Base-by-base conservation (phyloP, 2,888 invertebrate genomes). In the Calameuta pallipes region DNA sequence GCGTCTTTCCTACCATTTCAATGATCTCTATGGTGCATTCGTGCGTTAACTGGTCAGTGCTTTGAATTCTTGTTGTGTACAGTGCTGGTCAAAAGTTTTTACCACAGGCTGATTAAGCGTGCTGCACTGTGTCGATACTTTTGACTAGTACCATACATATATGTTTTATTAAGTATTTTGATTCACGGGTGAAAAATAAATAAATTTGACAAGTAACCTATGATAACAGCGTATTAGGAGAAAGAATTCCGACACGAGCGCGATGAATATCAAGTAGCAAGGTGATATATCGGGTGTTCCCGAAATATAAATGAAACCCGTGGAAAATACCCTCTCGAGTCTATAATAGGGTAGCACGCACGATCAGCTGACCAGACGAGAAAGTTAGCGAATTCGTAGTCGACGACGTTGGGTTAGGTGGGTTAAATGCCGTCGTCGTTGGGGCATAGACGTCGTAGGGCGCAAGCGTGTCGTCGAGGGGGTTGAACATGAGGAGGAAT, bases 331-430 rank as follows among this genome's bases (percentile, higher is more conserved):
- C 23, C 9, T 56, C 2, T 56, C 2, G 6, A 56, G 56, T 23
- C 56, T 56, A 56, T 71, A 71, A 71, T 31, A 31, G 71, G 34
- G 12, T 23, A 34, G 9, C 71, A 71, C 71, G 71, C 71, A 71
- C 31, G 71, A 71, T 71, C 71, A 71, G 71, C 71, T 71, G 71
- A 71, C 71, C 71, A 34, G 71, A 34, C 71, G 31, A 11, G 71
- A 31, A 71, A 31, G 13, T 71, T 31, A 12, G 31, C 11, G 71
- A 56, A 13, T 71, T 31, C 71, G 71, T 33, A 12, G 71, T 31
- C 71, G 34, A 23, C 71, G 34, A 23, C 31, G 71, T 34, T 23
- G 71, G 33, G 71, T 71, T 34, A 34, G 31, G 34, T 34, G 71
- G 33, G 13, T 37, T 31, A 71, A 34, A 71, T 34, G 33, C 31